Evolutionary conservation across 2,888 invertebrate genomes (phyloP), one percentile per base, ranked within the genome.

Genomic region (Parnassius mnemosyne): DNA sequence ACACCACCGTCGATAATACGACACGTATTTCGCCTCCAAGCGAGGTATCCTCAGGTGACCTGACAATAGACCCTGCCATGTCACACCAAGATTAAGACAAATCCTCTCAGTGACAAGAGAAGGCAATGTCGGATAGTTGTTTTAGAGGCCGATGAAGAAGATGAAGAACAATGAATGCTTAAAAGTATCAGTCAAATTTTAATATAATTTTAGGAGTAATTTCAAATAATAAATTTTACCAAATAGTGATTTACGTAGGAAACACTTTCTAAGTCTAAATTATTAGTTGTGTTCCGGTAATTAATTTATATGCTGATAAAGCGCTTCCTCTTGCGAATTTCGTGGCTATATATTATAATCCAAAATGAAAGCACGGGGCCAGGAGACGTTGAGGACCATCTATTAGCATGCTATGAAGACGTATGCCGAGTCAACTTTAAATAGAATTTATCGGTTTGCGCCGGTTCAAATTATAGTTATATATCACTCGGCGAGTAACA

Each of bases 351-450:
- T 55, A 63, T 63, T 55, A 63, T 63, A 59, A 57, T 53, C 43
- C 50, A 53, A 54, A 62, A 57, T 62, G 55, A 59, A 63, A 47
- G 52, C 59, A 55, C 13, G 10, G 42, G n/a, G 44, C 50, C 43
- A 9, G 44, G 42, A 54, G 63, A 63, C 59, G 55, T 63, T 63
- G 63, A 63, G 55, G 63, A 59, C 63, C 59, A 63, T 63, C 59
- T 55, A 59, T 63, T 59, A 56, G 34, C 59, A 55, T 16, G 47
- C 51, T 55, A 63, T 55, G 59, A 59, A 63, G 63, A 63, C 59
- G 55, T 63, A 59, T 59, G 59, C 55, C 52, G 59, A 52, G 51
- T 51, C 57, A 46, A 55, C 55, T 63, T 63, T 63, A 59, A 63
- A 59, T 52, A 55, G 63, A 59, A 63, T 63, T 59, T 63, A 63